Percentiles rank a stretch among this genome's conserved stretches.
phyloP scores from a whole-genome alignment of 2,888 invertebrate species.

The Cyclophora punctaria region DNA sequence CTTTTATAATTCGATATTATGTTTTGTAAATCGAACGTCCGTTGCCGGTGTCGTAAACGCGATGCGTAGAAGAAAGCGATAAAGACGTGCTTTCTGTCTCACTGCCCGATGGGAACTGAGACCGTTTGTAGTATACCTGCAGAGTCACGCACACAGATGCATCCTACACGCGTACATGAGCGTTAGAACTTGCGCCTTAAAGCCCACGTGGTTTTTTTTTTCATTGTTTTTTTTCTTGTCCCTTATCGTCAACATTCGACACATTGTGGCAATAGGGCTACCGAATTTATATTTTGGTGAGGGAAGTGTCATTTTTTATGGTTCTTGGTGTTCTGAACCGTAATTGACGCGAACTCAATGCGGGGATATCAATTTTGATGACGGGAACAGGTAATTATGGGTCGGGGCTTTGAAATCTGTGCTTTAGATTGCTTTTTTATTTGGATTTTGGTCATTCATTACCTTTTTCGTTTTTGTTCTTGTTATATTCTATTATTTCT shows the following conservation, averaged over 20 bases:
- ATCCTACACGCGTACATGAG: slow-evolving; percentile 45
- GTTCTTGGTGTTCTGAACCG: not conserved
- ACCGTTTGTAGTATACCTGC: slow-evolving; percentile 59
- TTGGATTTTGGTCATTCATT: no score
- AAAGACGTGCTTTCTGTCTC: slow-evolving; percentile 28
- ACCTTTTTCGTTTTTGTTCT: no score
- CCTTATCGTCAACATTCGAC: slow-evolving; percentile 34
- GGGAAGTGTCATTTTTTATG: slow-evolving; percentile 19
- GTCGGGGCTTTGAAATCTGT: no score
- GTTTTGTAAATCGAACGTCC: no score
- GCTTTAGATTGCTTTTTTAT: no score
- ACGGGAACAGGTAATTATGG: no score
- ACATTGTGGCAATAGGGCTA: slow-evolving; percentile 31
- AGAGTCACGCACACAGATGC: slow-evolving; percentile 63
- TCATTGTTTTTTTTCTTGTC: slow-evolving; percentile 25
- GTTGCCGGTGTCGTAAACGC: no score
- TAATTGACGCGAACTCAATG: no score
- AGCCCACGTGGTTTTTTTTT: slow-evolving; percentile 45
- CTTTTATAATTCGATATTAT: no score
- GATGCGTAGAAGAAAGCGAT: not conserved
- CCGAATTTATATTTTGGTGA: slow-evolving; percentile 31
- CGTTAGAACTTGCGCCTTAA: slow-evolving; percentile 55
- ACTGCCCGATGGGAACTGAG: slow-evolving; percentile 60
- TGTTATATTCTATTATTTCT: no score
- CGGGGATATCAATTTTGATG: no score